Evolutionary conservation across 2,888 invertebrate genomes (phyloP).

Genomic region (Tipula confusa): DNA sequence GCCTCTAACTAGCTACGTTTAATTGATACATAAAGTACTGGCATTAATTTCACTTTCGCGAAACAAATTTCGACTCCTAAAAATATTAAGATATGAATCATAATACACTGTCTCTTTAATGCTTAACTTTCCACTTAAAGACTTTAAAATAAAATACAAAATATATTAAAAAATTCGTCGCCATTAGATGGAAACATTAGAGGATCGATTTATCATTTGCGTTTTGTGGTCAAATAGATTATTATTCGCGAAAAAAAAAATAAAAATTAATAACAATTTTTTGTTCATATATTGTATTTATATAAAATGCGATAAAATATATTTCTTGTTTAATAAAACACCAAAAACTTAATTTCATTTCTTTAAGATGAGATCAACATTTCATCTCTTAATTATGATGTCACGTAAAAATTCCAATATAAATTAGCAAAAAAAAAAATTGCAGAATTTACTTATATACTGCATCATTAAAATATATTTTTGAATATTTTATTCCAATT

Average conservation of each 20-base stretch:
- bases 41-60: not conserved
- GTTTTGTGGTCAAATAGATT: not conserved
- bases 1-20: not conserved
- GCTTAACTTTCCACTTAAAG: not conserved
- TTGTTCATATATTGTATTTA: not conserved
- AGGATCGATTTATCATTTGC: not conserved
- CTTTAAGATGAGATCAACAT: constrained; percentile 25
- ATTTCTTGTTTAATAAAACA: constrained; percentile 17
- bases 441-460: not conserved
- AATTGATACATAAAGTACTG: not conserved
- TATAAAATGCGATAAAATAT: not conserved
- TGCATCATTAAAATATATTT: not conserved
- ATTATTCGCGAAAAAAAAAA: not conserved
- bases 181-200: not conserved
- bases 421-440: not conserved
- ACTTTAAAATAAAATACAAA: not conserved
- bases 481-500: not conserved
- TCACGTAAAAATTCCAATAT: not conserved
- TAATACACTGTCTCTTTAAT: not conserved
- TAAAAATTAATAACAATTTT: constrained; percentile 25
- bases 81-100: not conserved
- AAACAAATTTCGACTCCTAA: not conserved
- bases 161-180: not conserved
- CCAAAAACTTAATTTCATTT: not conserved
- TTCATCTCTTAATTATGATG: constrained; percentile 20